Evolutionary conservation across 2,113 vertebrate species (phyloP), one percentile per base, ranked within the genome.

Genomic region (Pomatostomus ruficeps): DNA sequence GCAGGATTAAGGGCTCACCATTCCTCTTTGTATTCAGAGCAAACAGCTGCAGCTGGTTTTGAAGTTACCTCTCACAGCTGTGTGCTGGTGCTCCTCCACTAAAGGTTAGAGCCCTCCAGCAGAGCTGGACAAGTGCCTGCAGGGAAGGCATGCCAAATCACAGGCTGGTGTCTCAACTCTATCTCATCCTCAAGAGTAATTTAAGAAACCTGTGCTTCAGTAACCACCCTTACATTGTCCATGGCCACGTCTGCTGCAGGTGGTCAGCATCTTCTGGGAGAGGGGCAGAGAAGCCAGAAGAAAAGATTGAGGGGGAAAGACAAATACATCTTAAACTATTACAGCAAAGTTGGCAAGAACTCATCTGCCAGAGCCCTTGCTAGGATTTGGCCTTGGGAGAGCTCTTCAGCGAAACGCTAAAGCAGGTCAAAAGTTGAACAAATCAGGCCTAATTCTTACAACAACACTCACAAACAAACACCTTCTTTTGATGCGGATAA

Each of bases 31-130:
- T 19, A 40, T 66, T 87, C n/a, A 0, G 31, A 88, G 54, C 67
- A 80, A 88, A 85, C 58, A 95, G 88, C 95, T 96, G 88, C 79
- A 94, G 63, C 78, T 86, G 75, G 76, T 93, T 94, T 90, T 74
- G 88, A 83, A 90, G 82, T 83, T 66, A 70, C 88, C 67, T 90
- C 82, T 94, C 78, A 26, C 88, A 93, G 94, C 95, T 96, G 92
- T 46, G 63, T 38, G 46, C 83, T 81, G 42, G 21, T 89, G 77
- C 49, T 93, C 54, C 63, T 91, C 58, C 3, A 1, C 51, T 26
- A 88, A n/a, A 62, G 78, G 58, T 58, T 23, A 4, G 26, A 88
- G 78, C 63, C 57, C 75, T 91, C 81, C 43, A 76, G 85, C 90
- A 94, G 71, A 79, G 74, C 90, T 94, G 93, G 85, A 55, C 18